Base-by-base conservation (phyloP, 2,113 vertebrate genomes). In the Falco punctatus region DNA sequence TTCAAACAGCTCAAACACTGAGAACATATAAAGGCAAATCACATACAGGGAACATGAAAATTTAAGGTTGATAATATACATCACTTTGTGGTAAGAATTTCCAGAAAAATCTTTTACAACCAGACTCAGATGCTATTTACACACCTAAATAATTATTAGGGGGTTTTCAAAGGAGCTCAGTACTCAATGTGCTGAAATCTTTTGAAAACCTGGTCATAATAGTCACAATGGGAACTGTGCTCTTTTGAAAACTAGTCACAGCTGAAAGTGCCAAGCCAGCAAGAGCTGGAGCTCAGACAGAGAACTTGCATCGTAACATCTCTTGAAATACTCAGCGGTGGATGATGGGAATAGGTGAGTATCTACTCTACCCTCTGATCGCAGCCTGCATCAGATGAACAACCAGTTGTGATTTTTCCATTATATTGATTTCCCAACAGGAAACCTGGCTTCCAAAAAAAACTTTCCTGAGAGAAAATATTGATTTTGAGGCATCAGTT, bases 191-290 rank as follows among this genome's bases (percentile, higher is more conserved):
- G 54, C 71, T 73, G 58, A 96, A 92, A 81, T 94, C 88, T 83
- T 95, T 97, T 93, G 92, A 94, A 96, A 96, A 93, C 33, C 46
- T 83, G 46, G 8, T 82, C 78, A 83, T 93, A 94, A 92, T 55
- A 90, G 62, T 42, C 74, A 90, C 90, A 96, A 92, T 66, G 59
- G 57, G 59, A 92, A 90, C 51, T 40, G 75, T 89, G 80, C 33
- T 84, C 92, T 86, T 93, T 92, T 89, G 80, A 73, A 93, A 94
- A 94, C 71, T 70, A 80, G 66, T 73, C 82, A 73, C 67, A 88
- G 49, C 71, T 75, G 59, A 92, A 59, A 91, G 40, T 30, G n/a
- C 88, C 46, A 71, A 92, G 71, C 21, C 42, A 70, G 67, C 3
- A 2, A 93, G 51, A 77, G 64, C 42, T 88, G 82, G 59, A 93